Percentiles rank a stretch among this genome's conserved stretches.
phyloP scores from a whole-genome alignment of 2,888 invertebrate genomes.

The Caenorhabditis sp. region DNA sequence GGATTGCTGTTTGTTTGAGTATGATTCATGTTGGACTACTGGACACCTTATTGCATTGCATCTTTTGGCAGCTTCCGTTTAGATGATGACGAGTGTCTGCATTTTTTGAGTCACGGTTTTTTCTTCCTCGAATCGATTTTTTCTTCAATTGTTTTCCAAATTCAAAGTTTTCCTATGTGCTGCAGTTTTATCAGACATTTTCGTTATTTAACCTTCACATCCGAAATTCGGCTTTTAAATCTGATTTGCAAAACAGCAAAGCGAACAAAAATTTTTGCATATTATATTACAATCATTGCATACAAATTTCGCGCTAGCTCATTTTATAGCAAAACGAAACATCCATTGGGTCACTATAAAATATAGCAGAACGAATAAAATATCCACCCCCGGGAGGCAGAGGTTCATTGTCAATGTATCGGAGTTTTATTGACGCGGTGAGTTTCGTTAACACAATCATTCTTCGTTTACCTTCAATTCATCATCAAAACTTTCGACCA shows the following conservation, averaged over 20 bases:
- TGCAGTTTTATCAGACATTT: too few species aligned
- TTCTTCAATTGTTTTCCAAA: too few species aligned
- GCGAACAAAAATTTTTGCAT: neutral
- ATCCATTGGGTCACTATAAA: conserved; percentile 25
- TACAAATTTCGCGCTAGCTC: conserved; percentile 8
- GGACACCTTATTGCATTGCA: neutral
- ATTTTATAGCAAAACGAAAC: conserved; percentile 34
- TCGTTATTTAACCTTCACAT: too few species aligned
- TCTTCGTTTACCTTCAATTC: neutral
- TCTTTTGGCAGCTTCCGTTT: too few species aligned
- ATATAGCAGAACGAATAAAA: conserved; percentile 33
- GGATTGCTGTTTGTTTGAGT: neutral
- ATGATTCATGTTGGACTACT: conserved; percentile 29
- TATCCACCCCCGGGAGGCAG: neutral
- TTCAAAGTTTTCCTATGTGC: too few species aligned
- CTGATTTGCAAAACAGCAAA: neutral
- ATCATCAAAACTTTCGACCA: too few species aligned
- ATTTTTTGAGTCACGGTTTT: too few species aligned
- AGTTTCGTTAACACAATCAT: conserved; percentile 38
- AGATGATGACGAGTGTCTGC: too few species aligned
- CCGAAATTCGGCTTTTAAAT: neutral
- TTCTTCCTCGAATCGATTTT: too few species aligned
- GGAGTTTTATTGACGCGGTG: conserved; percentile 30
- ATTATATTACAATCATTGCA: conserved; percentile 9
- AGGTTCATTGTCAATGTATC: conserved; percentile 18